Evolutionary conservation across 2,797 vertebrate genomes (phyloP), one percentile per base, ranked within the genome.

Genomic region (Octomys mimax): DNA sequence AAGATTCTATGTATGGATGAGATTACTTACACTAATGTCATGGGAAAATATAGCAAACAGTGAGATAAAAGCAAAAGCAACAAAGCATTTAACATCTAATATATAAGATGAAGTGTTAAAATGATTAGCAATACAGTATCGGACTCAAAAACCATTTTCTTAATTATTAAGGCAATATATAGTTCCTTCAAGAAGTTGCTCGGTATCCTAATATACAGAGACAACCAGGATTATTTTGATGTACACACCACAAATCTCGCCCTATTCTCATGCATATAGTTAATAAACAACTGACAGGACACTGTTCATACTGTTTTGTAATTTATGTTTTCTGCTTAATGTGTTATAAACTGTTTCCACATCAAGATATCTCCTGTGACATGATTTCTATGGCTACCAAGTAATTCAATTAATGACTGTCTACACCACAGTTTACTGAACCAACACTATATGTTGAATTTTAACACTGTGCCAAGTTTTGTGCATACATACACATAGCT

Each of bases 181-280:
- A 26, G n/a, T 54, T 84, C 21, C 82, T 92, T 95, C 39, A 91
- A 96, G 81, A 92, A 84, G 87, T 24, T 84, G 22, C 46, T 87
- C 52, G 83, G 70, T 62, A 95, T 86, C 46, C 91, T 70, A 83
- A 73, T 52, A 79, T 19, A 7, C 59, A 96, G 39, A 83, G 18
- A 62, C 54, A 95, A 57, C 49, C 18, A 80, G 42, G 89, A 49
- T 85, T 82, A 88, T 79, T 92, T 92, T 71, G 59, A 33, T 46
- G 84, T 2, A 78, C 0, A 64, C 19, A 49, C 36, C 93, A 81
- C 54, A 87, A 85, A 68, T 90, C 52, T 85, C 57, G 79, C n/a
- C 80, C 91, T 57, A 28, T 24, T 19, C 52, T 61, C 49, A 52
- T 28, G 52, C n/a, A 46, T 13, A 62, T 26, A 31, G 81, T 83